Percentiles rank a stretch among this genome's conserved stretches.
These are phyloP conservation scores for Lepidotrigona ventralis DNA, from an alignment of 1,140 invertebrate genomes.

Conservation along the genomic window DNA sequence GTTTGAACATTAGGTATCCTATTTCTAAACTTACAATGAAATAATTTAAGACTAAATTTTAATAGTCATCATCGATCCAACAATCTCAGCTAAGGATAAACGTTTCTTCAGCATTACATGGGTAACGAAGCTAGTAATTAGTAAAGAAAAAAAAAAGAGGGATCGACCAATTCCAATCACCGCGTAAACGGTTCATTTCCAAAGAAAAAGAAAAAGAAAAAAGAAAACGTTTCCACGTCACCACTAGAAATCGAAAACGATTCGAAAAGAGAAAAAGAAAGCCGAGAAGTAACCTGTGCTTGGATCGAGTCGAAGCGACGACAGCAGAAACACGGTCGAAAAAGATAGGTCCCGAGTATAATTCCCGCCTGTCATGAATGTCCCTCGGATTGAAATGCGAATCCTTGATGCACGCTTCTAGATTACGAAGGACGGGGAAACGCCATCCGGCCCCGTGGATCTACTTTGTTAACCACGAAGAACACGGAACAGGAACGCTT, in stretches of 20 bases:
- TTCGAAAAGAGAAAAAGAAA: not conserved
- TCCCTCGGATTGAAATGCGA: conserved; percentile 43
- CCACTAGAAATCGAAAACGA: not conserved
- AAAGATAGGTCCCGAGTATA: not conserved
- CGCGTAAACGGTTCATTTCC: too few relatives aligned
- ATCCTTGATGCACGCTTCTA: conserved; percentile 61
- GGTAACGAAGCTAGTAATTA: too few relatives aligned
- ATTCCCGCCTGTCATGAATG: conserved; percentile 2
- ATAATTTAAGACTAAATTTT: too few relatives aligned
- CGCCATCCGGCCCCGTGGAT: conserved; percentile 29
- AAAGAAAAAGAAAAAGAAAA: not conserved
- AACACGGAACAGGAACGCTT: conserved; percentile 66
- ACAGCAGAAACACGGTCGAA: not conserved
- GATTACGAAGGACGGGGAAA: conserved; percentile 57
- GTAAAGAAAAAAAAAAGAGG: too few relatives aligned
- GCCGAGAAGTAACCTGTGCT: not conserved
- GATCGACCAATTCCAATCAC: not conserved
- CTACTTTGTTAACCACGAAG: conserved; percentile 76
- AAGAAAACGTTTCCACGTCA: not conserved
- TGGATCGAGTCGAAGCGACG: not conserved
- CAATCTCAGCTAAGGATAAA: too few relatives aligned
- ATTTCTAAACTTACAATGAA: too few relatives aligned
- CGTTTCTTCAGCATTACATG: too few relatives aligned
- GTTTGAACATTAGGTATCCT: too few relatives aligned
- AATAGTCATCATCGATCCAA: too few relatives aligned